A percentile compares a stretch with the other conserved stretches of the same genome.
Evolutionary conservation across 2,113 vertebrate genomes (phyloP).

Genomic region (Neodontobutis hainanensis): DNA sequence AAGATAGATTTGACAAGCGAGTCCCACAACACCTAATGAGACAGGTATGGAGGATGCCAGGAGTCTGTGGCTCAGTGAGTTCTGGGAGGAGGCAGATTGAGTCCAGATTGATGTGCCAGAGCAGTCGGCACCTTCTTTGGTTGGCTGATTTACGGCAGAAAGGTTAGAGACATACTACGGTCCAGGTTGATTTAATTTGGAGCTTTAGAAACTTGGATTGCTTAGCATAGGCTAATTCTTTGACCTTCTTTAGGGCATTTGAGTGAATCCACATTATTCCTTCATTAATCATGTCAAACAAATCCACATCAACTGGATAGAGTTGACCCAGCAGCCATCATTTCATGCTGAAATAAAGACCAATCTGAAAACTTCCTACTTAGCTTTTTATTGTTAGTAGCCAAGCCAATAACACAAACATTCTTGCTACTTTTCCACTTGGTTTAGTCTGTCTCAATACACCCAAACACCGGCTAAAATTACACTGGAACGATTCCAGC

Average conservation of each 20-base stretch:
- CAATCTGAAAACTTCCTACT: not conserved
- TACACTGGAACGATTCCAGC: not conserved
- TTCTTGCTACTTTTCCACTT: not conserved
- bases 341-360: constrained; percentile 12
- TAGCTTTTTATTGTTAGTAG: not conserved
- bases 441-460: not conserved
- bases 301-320: constrained; percentile 7
- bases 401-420: not conserved
- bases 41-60: constrained; percentile 37
- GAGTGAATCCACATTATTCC: constrained; percentile 36
- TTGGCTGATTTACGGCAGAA: constrained; percentile 48
- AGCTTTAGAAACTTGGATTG: constrained; percentile 29
- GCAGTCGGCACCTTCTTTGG: constrained; percentile 25
- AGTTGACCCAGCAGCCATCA: constrained; percentile 11
- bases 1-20: constrained; percentile 25
- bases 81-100: constrained; percentile 4
- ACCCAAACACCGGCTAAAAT: not conserved
- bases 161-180: constrained; percentile 32
- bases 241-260: constrained; percentile 35
- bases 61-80: constrained; percentile 25
- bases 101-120: constrained; percentile 30
- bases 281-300: constrained; percentile 30
- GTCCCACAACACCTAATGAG: constrained; percentile 37
- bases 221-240: constrained; percentile 42
- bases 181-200: constrained; percentile 46